phyloP scores from a whole-genome alignment of 2,888 invertebrate genomes.

The Limulus polyphemus region DNA sequence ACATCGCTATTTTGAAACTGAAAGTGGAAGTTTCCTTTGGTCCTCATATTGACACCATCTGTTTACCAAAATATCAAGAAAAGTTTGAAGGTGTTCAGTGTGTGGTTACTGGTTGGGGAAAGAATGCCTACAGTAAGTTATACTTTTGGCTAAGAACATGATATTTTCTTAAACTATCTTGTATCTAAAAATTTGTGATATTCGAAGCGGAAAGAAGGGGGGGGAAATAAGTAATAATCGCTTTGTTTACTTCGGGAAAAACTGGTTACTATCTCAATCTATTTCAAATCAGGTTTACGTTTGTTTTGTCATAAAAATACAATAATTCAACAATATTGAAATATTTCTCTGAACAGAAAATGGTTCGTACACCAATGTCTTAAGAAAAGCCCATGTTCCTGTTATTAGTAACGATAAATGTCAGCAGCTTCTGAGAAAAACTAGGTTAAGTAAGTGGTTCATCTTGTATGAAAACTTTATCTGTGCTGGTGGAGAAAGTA shows the following conservation, averaged over 20 bases:
- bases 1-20: slow-evolving; percentile 18
- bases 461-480: slow-evolving; percentile 51
- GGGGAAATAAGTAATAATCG: too few relatives aligned
- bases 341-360: slow-evolving; percentile 12
- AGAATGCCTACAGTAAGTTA: slow-evolving; percentile 27
- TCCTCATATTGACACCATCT: slow-evolving; percentile 19
- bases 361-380: slow-evolving; percentile 26
- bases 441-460: slow-evolving; percentile 43
- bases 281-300: too few relatives aligned
- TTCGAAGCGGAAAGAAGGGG: too few relatives aligned
- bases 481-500: slow-evolving; percentile 48
- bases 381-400: slow-evolving; percentile 45
- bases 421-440: slow-evolving; percentile 46
- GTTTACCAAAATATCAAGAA: slow-evolving; percentile 26
- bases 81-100: slow-evolving; percentile 28
- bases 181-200: too few relatives aligned
- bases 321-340: background rate
- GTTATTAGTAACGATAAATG: slow-evolving; percentile 50
- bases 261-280: too few relatives aligned
- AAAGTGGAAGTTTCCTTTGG: slow-evolving; percentile 10
- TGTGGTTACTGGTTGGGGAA: slow-evolving; percentile 24
- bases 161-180: too few relatives aligned
- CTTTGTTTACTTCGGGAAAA: too few relatives aligned
- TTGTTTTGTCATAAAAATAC: too few relatives aligned
- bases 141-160: background rate